Percentiles rank a stretch among this genome's conserved stretches.
Evolutionary conservation across 2,113 vertebrate species (phyloP).

Genomic region (Mohoua ochrocephala): DNA sequence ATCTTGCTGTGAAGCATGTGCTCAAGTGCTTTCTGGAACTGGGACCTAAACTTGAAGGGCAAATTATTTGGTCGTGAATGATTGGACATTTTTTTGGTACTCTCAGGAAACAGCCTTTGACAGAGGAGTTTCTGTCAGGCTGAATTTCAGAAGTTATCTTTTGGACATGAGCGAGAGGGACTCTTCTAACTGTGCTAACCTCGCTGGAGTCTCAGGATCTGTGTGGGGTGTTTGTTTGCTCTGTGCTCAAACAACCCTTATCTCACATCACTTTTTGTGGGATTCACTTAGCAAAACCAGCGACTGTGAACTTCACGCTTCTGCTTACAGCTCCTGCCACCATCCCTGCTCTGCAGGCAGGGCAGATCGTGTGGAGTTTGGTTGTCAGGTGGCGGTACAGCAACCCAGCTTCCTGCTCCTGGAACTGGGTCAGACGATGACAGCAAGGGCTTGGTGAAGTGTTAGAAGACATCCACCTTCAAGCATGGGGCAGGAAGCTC

Average conservation of each 20-base stretch:
- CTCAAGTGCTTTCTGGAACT: not conserved
- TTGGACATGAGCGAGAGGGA: not conserved
- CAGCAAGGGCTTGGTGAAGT: not conserved
- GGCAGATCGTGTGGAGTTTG: not conserved
- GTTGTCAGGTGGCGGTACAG: not conserved
- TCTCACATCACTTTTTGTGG: slow-evolving; percentile 56
- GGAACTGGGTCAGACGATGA: not conserved
- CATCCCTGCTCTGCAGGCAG: not conserved
- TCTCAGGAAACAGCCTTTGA: not conserved
- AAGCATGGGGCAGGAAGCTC: not conserved
- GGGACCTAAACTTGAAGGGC: not conserved
- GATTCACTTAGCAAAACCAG: slow-evolving; percentile 19
- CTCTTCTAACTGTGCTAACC: not conserved
- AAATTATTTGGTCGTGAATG: not conserved
- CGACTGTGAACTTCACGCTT: not conserved
- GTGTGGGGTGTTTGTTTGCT: not conserved
- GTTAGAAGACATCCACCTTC: not conserved
- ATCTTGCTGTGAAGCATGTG: not conserved
- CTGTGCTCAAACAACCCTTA: not conserved
- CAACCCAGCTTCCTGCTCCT: not conserved
- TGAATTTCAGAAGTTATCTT: not conserved
- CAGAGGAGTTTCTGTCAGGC: not conserved
- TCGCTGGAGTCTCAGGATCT: not conserved
- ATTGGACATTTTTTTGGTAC: not conserved
- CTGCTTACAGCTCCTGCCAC: slow-evolving; percentile 1